A percentile compares a stretch with the other conserved stretches of the same genome.
Conservation (phyloP, 2,888 invertebrate genomes). For the Drosophila rellima region DNA sequence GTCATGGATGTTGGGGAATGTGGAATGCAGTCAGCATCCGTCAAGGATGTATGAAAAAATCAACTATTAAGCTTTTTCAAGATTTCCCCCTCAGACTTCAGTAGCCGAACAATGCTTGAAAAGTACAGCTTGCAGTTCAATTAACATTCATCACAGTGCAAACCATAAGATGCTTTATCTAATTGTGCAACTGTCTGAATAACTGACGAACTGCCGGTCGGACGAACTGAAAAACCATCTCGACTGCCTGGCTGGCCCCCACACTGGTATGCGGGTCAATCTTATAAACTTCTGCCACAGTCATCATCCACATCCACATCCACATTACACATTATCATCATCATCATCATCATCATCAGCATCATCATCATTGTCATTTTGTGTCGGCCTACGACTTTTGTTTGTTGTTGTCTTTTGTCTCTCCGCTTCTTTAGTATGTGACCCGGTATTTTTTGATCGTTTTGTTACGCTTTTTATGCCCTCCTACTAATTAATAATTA, state of each 20-base stretch:
- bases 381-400: slow-evolving; percentile 57
- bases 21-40: slow-evolving; percentile 58
- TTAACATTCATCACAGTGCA: slow-evolving; percentile 76
- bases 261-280: slow-evolving; percentile 76
- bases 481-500: slow-evolving; percentile 76
- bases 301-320: slow-evolving; percentile 37
- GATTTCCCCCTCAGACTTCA: slow-evolving; percentile 44
- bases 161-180: slow-evolving; percentile 63
- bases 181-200: slow-evolving; percentile 64
- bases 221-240: slow-evolving; percentile 37
- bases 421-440: slow-evolving; percentile 51
- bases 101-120: slow-evolving; percentile 55
- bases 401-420: slow-evolving; percentile 45
- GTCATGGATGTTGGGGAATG: not conserved
- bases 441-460: slow-evolving; percentile 75
- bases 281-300: slow-evolving; percentile 58
- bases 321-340: slow-evolving; percentile 15
- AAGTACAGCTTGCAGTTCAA: slow-evolving; percentile 65
- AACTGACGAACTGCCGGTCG: slow-evolving; percentile 32
- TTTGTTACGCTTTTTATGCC: slow-evolving; percentile 77
- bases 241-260: slow-evolving; percentile 43
- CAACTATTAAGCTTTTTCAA: slow-evolving; percentile 32
- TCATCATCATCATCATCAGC: slow-evolving; percentile 36
- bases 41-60: slow-evolving; percentile 56
- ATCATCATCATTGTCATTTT: slow-evolving; percentile 20